These are phyloP conservation scores for Ctenochaetus hawaiiensis DNA, from an alignment of 2,797 vertebrate genomes.

Conservation along the genomic window DNA sequence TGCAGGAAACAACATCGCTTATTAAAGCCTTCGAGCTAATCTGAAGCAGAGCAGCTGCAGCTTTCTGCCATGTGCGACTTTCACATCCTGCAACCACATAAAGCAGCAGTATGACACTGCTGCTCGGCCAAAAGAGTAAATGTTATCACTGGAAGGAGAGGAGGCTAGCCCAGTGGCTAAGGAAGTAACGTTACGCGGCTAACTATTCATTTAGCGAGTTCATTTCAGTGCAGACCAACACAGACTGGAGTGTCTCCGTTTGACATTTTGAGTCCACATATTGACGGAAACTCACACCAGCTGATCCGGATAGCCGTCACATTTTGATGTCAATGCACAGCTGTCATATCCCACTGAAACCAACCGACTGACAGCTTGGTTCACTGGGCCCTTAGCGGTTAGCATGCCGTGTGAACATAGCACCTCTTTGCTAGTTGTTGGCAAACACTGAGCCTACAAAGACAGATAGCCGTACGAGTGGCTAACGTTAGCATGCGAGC, in stretches of 20 bases:
- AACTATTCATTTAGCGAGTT: not conserved
- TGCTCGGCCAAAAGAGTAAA: not conserved
- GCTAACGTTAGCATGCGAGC: conserved; percentile 65
- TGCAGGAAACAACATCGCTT: conserved; percentile 16
- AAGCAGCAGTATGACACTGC: conserved; percentile 1
- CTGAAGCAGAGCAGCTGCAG: not conserved
- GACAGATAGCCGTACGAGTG: conserved; percentile 46
- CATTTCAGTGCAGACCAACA: not conserved
- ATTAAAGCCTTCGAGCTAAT: too few relatives aligned
- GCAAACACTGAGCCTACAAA: conserved; percentile 66
- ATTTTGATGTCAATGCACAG: not conserved
- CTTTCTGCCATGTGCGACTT: not conserved
- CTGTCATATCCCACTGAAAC: not conserved
- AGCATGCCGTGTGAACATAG: conserved; percentile 14
- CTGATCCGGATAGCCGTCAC: conserved; percentile 9
- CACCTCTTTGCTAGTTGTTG: conserved; percentile 33
- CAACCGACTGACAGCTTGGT: not conserved
- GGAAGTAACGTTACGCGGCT: conserved; percentile 50
- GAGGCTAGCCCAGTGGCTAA: conserved; percentile 36
- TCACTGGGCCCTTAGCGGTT: conserved; percentile 29
- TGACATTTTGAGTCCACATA: conserved; percentile 4
- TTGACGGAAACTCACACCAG: not conserved
- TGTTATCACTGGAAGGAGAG: not conserved
- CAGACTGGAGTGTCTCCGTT: not conserved
- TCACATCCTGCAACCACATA: not conserved